Evolutionary conservation across 2,888 invertebrate species (phyloP).

Genomic region (Tholera decimalis): DNA sequence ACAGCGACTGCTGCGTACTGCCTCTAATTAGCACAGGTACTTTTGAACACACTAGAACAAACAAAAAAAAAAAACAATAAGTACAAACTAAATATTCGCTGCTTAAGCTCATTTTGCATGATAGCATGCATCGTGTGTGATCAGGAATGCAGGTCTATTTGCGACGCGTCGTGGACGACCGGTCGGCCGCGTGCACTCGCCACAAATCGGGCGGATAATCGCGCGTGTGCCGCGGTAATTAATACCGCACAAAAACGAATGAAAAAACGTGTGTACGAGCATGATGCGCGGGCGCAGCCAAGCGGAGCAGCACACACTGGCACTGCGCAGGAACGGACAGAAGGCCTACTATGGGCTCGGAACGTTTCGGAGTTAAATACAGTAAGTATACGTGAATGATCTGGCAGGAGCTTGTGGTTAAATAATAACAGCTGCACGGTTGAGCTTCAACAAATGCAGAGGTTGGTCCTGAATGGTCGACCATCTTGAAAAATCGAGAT

Average conservation of each 20-base stretch:
- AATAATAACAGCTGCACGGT: too few relatives aligned
- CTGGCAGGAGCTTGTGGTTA: too few relatives aligned
- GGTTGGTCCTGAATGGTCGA: too few relatives aligned
- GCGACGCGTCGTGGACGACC: conserved; percentile 25
- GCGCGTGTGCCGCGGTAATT: conserved; percentile 62
- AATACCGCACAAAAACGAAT: conserved; percentile 55
- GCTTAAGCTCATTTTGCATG: background rate
- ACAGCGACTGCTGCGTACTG: background rate
- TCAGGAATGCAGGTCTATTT: conserved; percentile 60
- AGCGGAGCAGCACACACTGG: background rate
- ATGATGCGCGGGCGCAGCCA: conserved; percentile 47
- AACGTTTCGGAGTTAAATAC: background rate
- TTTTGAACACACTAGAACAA: background rate
- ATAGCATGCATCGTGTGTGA: conserved; percentile 35
- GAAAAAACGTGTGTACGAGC: conserved; percentile 42
- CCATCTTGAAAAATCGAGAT: too few relatives aligned
- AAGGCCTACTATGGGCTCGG: conserved; percentile 22
- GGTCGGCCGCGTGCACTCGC: conserved; percentile 23
- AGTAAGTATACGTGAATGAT: background rate
- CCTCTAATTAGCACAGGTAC: conserved; percentile 24
- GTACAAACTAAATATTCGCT: background rate
- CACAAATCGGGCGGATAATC: conserved; percentile 58
- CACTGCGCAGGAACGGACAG: conserved; percentile 11
- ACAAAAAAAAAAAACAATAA: background rate
- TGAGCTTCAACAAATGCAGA: too few relatives aligned